phyloP scores from a whole-genome alignment of 37 sponge, comb jelly and placozoan genomes.

The Aplysina aerophoba region DNA sequence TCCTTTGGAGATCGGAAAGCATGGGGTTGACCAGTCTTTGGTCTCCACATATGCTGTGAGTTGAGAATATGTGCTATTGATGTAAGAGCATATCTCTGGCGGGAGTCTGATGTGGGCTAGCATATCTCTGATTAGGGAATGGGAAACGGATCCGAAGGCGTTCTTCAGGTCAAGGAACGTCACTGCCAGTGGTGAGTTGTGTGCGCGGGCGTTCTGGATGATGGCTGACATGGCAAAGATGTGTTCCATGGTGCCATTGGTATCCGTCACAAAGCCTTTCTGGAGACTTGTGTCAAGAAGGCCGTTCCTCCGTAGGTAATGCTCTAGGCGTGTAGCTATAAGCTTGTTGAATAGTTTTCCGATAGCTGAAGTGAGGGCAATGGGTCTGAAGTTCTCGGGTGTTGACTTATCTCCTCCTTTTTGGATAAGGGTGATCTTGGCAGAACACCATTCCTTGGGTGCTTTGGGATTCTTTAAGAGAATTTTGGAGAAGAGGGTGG shows the following conservation, averaged over 20 bases:
- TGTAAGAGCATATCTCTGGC: constrained; percentile 1
- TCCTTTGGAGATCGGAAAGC: constrained; percentile 10
- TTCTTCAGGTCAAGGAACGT: constrained; percentile 51
- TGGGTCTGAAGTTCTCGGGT: constrained; percentile 17
- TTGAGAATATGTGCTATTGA: constrained; percentile 8
- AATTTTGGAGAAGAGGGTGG: constrained; percentile 59
- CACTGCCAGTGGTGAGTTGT: constrained; percentile 23
- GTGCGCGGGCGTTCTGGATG: constrained; percentile 39
- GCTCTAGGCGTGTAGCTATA: constrained; percentile 33
- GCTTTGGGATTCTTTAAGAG: neutral
- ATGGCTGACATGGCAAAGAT: constrained; percentile 40
- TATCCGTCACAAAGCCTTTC: constrained; percentile 34
- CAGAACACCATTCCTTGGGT: constrained; percentile 34
- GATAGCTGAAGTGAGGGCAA: neutral
- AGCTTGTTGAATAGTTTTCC: constrained; percentile 13
- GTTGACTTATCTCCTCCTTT: neutral
- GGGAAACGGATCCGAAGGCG: constrained; percentile 52
- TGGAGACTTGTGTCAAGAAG: constrained; percentile 23
- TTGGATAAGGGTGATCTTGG: constrained; percentile 31
- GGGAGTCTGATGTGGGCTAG: constrained; percentile 25
- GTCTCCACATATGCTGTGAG: constrained; percentile 32
- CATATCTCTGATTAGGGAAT: constrained; percentile 12
- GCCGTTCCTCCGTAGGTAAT: neutral
- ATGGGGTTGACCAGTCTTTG: constrained; percentile 22
- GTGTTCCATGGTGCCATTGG: constrained; percentile 49